Evolutionary conservation across 2,888 invertebrate species (phyloP).

Genomic region (Pheosia tremula): DNA sequence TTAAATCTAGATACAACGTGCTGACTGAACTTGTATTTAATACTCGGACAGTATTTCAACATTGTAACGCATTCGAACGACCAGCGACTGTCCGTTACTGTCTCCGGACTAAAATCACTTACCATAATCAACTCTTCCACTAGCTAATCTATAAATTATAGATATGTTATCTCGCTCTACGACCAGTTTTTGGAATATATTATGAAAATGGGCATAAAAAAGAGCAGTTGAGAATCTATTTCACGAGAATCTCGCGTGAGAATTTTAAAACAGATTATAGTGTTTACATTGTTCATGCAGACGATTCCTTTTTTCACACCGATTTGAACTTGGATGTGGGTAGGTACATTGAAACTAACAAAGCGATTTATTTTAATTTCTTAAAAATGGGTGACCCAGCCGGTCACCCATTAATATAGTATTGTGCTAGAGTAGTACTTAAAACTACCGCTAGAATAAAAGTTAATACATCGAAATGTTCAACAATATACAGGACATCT

Average conservation of each 20-base stretch:
- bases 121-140: slow-evolving; percentile 49
- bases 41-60: slow-evolving; percentile 37
- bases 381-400: too few species aligned
- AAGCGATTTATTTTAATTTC: background rate
- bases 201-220: slow-evolving; percentile 48
- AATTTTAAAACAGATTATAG: slow-evolving; percentile 15
- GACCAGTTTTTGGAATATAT: slow-evolving; percentile 56
- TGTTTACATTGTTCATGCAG: slow-evolving; percentile 1
- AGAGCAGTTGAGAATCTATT: slow-evolving; percentile 35
- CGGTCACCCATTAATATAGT: too few species aligned
- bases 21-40: slow-evolving; percentile 25
- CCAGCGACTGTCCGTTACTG: slow-evolving; percentile 30
- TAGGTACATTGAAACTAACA: background rate
- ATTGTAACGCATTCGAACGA: slow-evolving; percentile 36
- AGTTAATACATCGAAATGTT: too few species aligned
- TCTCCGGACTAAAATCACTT: slow-evolving; percentile 47
- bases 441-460: too few species aligned
- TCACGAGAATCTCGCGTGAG: slow-evolving; percentile 39
- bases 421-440: too few species aligned
- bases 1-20: slow-evolving; percentile 23
- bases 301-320: background rate
- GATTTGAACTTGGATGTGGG: background rate
- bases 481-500: too few species aligned
- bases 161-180: slow-evolving; percentile 56
- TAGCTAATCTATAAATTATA: slow-evolving; percentile 59